A percentile compares a stretch with the other conserved stretches of the same genome.
Evolutionary conservation across 2,888 invertebrate genomes (phyloP).

Genomic region (Leptopilina syphax): DNA sequence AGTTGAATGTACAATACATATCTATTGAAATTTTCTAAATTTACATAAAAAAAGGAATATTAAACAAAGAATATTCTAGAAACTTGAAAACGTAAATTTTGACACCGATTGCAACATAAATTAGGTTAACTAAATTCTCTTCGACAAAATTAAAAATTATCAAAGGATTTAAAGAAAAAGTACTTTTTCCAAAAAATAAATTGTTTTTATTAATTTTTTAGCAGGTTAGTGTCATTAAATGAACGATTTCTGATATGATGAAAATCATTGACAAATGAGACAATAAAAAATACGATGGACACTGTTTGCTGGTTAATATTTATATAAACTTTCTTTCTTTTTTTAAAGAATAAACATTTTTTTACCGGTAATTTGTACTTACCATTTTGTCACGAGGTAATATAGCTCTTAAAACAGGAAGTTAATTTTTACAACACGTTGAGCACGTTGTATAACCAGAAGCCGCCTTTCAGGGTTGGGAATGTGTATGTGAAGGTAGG

Average conservation of each 20-base stretch:
- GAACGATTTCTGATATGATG: too few relatives aligned
- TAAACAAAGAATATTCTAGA: neutral
- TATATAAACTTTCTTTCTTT: neutral
- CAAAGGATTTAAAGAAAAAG: too few relatives aligned
- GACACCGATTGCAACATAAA: neutral
- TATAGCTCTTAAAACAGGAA: neutral
- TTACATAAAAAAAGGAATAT: too few relatives aligned
- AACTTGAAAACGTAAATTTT: neutral
- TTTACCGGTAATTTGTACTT: neutral
- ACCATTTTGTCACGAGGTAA: slow-evolving; percentile 9
- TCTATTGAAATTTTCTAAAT: too few relatives aligned
- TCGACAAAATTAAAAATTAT: neutral
- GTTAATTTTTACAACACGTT: slow-evolving; percentile 1
- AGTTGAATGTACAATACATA: too few relatives aligned
- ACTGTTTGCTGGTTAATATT: neutral
- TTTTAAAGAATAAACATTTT: neutral
- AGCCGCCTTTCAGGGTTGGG: neutral
- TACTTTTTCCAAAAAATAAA: too few relatives aligned
- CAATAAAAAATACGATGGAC: neutral
- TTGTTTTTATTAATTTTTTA: too few relatives aligned
- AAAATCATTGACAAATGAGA: neutral
- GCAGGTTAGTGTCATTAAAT: too few relatives aligned
- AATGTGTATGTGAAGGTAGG: too few relatives aligned
- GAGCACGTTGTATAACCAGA: slow-evolving; percentile 14
- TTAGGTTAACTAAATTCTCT: neutral